Conservation (phyloP, 2,113 vertebrate species). For the Patagioenas fasciata region DNA sequence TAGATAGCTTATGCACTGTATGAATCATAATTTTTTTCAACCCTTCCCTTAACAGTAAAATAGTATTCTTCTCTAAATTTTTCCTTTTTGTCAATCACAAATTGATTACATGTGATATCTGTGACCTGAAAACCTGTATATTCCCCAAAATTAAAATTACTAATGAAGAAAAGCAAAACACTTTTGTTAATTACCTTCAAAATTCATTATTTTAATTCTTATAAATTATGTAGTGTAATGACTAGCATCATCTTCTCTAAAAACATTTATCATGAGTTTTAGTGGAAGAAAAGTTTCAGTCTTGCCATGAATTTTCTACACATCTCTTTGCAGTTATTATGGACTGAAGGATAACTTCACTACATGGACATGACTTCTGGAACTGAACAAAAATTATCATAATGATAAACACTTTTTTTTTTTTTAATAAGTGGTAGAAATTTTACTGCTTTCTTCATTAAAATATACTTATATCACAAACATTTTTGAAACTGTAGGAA, state of each 20-base stretch:
- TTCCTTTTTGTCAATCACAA: neutral
- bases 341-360: neutral
- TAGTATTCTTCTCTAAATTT: neutral
- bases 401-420: neutral
- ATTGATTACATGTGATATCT: fast-evolving
- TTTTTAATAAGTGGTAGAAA: neutral
- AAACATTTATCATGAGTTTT: neutral
- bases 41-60: neutral
- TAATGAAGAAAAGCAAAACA: neutral
- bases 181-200: neutral
- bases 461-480: neutral
- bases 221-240: neutral
- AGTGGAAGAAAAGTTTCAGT: neutral
- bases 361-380: neutral
- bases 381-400: neutral
- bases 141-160: neutral
- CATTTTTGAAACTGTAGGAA: neutral
- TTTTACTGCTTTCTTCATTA: neutral
- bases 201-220: neutral
- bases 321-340: neutral
- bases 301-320: neutral
- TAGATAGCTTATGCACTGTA: neutral
- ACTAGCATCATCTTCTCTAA: neutral
- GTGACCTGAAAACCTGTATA: neutral
- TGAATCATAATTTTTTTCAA: neutral